Conservation (phyloP, 2,113 vertebrate genomes). For the Paedocypris sp. region DNA sequence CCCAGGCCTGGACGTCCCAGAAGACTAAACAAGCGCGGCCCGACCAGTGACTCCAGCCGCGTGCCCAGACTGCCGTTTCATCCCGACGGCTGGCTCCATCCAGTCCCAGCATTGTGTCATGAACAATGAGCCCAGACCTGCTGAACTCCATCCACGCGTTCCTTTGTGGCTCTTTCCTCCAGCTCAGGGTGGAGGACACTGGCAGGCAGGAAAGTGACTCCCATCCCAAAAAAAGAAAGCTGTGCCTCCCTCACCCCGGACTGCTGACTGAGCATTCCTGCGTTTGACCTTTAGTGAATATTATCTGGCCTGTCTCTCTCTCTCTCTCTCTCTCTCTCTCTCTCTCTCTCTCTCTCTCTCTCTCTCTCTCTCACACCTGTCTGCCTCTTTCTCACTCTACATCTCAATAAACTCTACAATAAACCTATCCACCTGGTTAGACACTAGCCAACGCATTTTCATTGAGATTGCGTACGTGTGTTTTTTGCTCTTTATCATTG, state of each 20-base stretch:
- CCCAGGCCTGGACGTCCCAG: constrained; percentile 10
- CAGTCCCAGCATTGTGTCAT: constrained; percentile 69
- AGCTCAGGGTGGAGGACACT: constrained; percentile 61
- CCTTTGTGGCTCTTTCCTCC: constrained; percentile 61
- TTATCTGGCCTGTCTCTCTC: too few species aligned
- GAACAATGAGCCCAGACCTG: constrained; percentile 70
- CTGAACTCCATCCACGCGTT: constrained; percentile 62
- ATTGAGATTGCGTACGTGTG: too few species aligned
- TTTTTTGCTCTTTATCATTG: too few species aligned
- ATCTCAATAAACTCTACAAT: too few species aligned
- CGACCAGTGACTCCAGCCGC: constrained; percentile 37
- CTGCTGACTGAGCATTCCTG: constrained; percentile 51
- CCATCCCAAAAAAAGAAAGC: constrained; percentile 57
- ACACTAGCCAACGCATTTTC: too few species aligned
- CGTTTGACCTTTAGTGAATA: constrained; percentile 22
- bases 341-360: too few species aligned
- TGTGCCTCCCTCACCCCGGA: constrained; percentile 35
- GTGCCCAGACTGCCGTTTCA: constrained; percentile 58
- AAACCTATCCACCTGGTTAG: too few species aligned
- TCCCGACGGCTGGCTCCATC: constrained; percentile 63
- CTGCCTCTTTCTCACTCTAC: too few species aligned
- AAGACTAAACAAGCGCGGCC: constrained; percentile 30
- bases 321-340: too few species aligned
- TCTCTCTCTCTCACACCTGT: too few species aligned
- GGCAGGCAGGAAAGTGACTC: constrained; percentile 62